These are phyloP conservation scores for Ormyrus thymus DNA, from an alignment of 2,888 invertebrate species.

Conservation along the genomic window DNA sequence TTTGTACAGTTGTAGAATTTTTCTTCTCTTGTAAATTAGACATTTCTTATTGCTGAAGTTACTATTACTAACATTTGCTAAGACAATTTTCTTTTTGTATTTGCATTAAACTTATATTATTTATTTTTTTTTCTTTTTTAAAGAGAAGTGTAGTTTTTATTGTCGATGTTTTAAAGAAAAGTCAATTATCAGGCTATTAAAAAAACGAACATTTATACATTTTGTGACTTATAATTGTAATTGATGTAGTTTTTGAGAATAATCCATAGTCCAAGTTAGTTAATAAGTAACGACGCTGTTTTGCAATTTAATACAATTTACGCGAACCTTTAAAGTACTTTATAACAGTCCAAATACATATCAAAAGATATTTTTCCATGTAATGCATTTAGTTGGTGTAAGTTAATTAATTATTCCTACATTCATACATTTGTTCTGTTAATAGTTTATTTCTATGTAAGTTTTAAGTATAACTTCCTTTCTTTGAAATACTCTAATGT, in stretches of 20 bases:
- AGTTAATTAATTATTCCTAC: neutral
- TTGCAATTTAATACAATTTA: slow-evolving; percentile 5
- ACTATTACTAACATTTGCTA: neutral
- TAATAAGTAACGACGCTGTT: slow-evolving; percentile 9
- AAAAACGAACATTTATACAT: slow-evolving; percentile 49
- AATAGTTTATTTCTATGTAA: too few relatives aligned
- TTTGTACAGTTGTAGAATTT: slow-evolving; percentile 21
- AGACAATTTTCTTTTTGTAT: slow-evolving; percentile 13
- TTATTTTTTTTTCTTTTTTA: neutral
- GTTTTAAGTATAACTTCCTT: neutral
- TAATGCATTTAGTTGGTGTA: neutral
- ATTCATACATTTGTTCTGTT: neutral
- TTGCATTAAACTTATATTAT: neutral
- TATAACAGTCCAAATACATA: neutral
- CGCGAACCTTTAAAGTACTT: neutral
- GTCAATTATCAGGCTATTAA: slow-evolving; percentile 51
- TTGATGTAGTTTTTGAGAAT: slow-evolving; percentile 33
- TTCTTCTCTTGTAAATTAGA: slow-evolving; percentile 39
- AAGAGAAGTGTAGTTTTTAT: slow-evolving; percentile 20
- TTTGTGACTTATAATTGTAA: slow-evolving; percentile 46
- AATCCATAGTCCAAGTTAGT: slow-evolving; percentile 9
- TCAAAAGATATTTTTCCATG: neutral
- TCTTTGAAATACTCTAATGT: neutral
- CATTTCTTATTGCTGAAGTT: neutral
- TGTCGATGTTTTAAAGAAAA: slow-evolving; percentile 43